These are phyloP conservation scores for Lepus timidus DNA, from an alignment of 2,113 vertebrate genomes.

Conservation along the genomic window DNA sequence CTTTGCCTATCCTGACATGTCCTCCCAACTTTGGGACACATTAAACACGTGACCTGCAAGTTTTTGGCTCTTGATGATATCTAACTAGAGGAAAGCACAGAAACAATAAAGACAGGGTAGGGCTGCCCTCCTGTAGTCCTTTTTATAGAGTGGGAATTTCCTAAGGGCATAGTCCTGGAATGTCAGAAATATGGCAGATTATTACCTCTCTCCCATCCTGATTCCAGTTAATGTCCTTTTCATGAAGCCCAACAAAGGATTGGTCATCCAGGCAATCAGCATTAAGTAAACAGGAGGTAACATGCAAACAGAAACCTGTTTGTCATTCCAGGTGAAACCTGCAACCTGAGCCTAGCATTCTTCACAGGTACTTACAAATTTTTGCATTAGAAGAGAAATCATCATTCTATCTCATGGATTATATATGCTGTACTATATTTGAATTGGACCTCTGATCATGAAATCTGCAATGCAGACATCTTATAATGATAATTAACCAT, in stretches of 20 bases:
- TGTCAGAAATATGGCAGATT: not conserved
- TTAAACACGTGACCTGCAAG: not conserved
- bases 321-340: not conserved
- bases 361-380: not conserved
- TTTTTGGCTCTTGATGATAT: not conserved
- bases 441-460: not conserved
- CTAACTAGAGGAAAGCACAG: not conserved
- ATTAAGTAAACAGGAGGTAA: not conserved
- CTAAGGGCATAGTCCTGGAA: not conserved
- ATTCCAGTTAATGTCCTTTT: not conserved
- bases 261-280: not conserved
- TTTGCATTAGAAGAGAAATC: constrained; percentile 21
- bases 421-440: not conserved
- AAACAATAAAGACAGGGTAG: not conserved
- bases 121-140: not conserved
- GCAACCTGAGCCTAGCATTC: not conserved
- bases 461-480: not conserved
- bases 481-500: not conserved
- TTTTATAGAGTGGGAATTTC: not conserved
- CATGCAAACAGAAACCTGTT: not conserved
- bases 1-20: not conserved
- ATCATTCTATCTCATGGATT: not conserved
- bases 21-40: not conserved
- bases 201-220: not conserved
- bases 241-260: not conserved